Evolutionary conservation across 2,797 vertebrate genomes (phyloP).

Genomic region (Neoniphon sammara): DNA sequence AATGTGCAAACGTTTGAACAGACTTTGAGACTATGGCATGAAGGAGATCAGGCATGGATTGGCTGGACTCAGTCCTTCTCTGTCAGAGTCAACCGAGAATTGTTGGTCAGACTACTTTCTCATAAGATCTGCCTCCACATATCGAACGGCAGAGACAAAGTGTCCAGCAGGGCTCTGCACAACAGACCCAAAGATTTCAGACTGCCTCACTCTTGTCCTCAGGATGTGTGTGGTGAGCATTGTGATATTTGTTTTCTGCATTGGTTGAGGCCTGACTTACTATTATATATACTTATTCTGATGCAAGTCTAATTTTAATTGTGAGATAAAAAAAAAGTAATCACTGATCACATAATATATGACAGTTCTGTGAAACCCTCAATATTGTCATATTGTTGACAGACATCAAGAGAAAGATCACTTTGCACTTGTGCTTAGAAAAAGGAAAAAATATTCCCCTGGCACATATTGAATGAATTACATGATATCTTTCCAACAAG

Average conservation of each 20-base stretch:
- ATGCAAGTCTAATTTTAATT: too few relatives aligned
- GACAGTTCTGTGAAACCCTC: too few relatives aligned
- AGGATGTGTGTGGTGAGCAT: constrained; percentile 50
- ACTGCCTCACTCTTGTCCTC: constrained; percentile 40
- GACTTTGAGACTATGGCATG: constrained; percentile 83
- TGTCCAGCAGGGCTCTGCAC: constrained; percentile 75
- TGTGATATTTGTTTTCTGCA: too few relatives aligned
- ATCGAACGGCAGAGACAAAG: constrained; percentile 82
- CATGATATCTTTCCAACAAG: constrained; percentile 57
- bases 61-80: constrained; percentile 82
- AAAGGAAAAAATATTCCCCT: too few relatives aligned
- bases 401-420: too few relatives aligned
- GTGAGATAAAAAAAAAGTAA: too few relatives aligned
- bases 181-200: constrained; percentile 65
- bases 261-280: too few relatives aligned
- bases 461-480: neutral
- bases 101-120: constrained; percentile 81
- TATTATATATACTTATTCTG: too few relatives aligned
- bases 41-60: constrained; percentile 84
- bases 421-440: too few relatives aligned
- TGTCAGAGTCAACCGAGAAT: constrained; percentile 78
- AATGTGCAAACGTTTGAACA: constrained; percentile 54
- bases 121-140: constrained; percentile 83
- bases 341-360: too few relatives aligned
- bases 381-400: too few relatives aligned